Base-by-base conservation (phyloP, 2,797 vertebrate genomes). In the Sebastes matsubarae region DNA sequence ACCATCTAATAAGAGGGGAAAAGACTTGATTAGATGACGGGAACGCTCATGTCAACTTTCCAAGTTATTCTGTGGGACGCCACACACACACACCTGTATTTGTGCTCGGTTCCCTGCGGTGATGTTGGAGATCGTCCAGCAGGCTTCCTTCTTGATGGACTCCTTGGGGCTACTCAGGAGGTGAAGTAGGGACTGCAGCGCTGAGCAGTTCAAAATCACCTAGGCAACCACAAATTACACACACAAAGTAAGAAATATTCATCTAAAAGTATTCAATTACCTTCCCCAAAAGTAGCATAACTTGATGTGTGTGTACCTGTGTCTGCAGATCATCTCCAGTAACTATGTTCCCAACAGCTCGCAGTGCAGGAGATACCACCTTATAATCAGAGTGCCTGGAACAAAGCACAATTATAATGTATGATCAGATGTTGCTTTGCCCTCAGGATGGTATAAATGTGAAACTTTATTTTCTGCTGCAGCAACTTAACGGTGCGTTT, bases 71-170 rank as follows among this genome's bases (percentile, higher is more conserved):
- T 20, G 7, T 27, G 3, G 3, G 24, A 52, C 1, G n/a, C 11
- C 58, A 36, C 4, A 3, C 29, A 8, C 10, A 27, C 79, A 8
- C 13, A 98, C 97, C 96, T 99, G 98, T 94, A 99, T 99, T 93
- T 99, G 98, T 92, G 97, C 97, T 94, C 97, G 96, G 89, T 98
- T 99, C 87, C 98, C 98, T 87, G 98, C 98, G 71, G 98, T 99
- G 89, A 99, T 98, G 89, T 99, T 99, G 83, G 98, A 99, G 92
- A 99, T 96, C 7, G 98, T 98, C 98, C 98, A 99, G 89, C 98
- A 99, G 0, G 98, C 97, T 92, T 99, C 98, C 89, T 99, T 99
- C 89, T 97, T 96, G 90, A 99, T 98, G 65, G 98, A 99, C 82
- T 99, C 98, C 90, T 99, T 99, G 70, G 97, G 96, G 93, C 97